Base-by-base conservation (phyloP, 30 jellyfish, hydroid and myxozoan species). In the Pseudorhiza aurosa region DNA sequence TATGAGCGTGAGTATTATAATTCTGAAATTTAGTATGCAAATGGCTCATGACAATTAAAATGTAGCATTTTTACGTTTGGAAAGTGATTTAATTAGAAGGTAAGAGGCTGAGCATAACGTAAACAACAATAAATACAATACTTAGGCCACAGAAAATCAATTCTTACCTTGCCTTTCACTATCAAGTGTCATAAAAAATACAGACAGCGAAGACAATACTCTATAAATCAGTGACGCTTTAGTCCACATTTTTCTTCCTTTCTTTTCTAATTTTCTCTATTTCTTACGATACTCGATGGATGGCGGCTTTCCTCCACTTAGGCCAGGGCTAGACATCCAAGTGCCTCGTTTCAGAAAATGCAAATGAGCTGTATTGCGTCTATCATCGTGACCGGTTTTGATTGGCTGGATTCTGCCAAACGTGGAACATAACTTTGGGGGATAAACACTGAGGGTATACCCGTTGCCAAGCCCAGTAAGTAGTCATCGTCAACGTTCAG, bases 141-240 rank as follows among this genome's bases (percentile, higher is more conserved):
- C n/a, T n/a, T n/a, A n/a, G n/a, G n/a, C n/a, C n/a, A n/a, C n/a
- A n/a, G n/a, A n/a, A n/a, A n/a, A n/a, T n/a, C n/a, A n/a, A n/a
- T n/a, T n/a, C 83, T 17, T 64, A 87, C 96, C 93, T 68, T 87
- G 93, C 32, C 58, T 30, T 33, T 89, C 91, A 17, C 79, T 46
- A 33, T 91, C 98, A 18, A 91, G 44, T 19, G 96, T 91, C 98
- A 91, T 91, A 36, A 91, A 85, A 30, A 91, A 59, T 24, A 91
- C 98, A 10, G 96, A 77, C 15, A 91, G 65, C 21, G 96, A 91
- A 11, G 96, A 85, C 49, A 91, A 77, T 8, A 91, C 88, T 73
- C 96, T 84, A 53, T 91, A 91, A 45, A 91, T 55, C 67, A 88
- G 72, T 0, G 96, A 75, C 11, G 91, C 45, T 59, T 85, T 85